Conservation (phyloP, 2,113 vertebrate genomes). For the Orientallactaga bullata region DNA sequence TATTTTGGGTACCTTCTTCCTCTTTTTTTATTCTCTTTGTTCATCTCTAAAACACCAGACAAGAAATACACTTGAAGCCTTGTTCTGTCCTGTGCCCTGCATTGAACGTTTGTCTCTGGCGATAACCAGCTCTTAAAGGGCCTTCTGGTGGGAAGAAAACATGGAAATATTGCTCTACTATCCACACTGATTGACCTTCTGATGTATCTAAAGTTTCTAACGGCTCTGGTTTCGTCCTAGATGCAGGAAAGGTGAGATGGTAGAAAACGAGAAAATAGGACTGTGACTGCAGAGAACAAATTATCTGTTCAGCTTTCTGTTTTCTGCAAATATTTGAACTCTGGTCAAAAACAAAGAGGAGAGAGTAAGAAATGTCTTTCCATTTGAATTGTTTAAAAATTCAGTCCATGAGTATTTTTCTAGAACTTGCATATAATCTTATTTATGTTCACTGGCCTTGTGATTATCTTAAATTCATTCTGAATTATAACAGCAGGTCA, state of each 20-base stretch:
- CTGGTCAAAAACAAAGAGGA: not conserved
- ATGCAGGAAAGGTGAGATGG: not conserved
- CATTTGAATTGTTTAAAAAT: not conserved
- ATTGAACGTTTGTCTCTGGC: not conserved
- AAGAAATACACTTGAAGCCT: not conserved
- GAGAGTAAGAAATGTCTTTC: not conserved
- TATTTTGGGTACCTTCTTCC: not conserved
- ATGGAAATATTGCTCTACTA: not conserved
- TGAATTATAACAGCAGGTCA: not conserved
- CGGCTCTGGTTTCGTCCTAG: not conserved
- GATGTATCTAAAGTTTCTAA: not conserved
- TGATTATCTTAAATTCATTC: conserved; percentile 25
- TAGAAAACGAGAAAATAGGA: not conserved
- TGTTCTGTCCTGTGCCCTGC: not conserved
- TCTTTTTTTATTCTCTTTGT: not conserved
- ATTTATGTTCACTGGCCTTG: not conserved
- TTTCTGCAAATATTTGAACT: not conserved
- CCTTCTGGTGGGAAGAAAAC: not conserved
- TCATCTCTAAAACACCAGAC: not conserved
- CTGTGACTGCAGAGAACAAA: not conserved
- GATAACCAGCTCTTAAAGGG: not conserved
- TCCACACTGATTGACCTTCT: not conserved
- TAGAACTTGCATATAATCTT: not conserved
- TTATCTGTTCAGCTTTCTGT: not conserved
- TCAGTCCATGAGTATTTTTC: not conserved